phyloP scores from a whole-genome alignment of 64 coral and sea anemone genomes.

The Montipora sp. region DNA sequence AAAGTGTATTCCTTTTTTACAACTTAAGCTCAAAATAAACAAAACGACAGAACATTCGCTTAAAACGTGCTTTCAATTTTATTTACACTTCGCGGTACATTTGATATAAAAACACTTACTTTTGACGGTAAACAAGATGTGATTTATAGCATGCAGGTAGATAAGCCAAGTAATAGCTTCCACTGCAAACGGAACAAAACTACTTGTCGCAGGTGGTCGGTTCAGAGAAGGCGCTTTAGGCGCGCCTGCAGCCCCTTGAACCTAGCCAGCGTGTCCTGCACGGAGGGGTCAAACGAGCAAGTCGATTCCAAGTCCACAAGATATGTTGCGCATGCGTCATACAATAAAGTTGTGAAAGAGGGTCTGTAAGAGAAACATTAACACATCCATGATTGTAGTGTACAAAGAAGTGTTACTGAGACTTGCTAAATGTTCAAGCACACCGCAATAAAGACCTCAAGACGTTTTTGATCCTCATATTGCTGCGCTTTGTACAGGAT shows the following conservation, averaged over 20 bases:
- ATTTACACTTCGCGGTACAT: conserved; percentile 20
- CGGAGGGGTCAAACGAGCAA: conserved; percentile 88
- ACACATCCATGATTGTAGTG: no score
- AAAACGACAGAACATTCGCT: not conserved
- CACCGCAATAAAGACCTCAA: no score
- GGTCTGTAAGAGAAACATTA: conserved; percentile 52
- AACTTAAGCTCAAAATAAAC: no score
- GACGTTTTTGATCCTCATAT: no score
- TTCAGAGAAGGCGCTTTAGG: conserved; percentile 72
- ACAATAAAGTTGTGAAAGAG: conserved; percentile 85
- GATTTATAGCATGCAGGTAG: no score
- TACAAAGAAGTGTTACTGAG: no score
- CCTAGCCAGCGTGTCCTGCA: conserved; percentile 80
- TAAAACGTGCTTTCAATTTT: not conserved
- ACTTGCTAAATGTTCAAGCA: no score
- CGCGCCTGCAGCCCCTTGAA: conserved; percentile 86
- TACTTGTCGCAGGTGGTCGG: not conserved
- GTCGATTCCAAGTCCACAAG: conserved; percentile 95
- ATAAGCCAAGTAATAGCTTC: not conserved
- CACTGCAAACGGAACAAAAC: not conserved
- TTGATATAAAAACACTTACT: no score
- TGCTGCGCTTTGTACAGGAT: no score
- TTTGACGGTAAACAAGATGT: no score
- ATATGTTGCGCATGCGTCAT: conserved; percentile 97
- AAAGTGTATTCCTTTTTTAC: no score